Conservation (phyloP, 2,113 vertebrate genomes). For the Sclerurus mexicanus region DNA sequence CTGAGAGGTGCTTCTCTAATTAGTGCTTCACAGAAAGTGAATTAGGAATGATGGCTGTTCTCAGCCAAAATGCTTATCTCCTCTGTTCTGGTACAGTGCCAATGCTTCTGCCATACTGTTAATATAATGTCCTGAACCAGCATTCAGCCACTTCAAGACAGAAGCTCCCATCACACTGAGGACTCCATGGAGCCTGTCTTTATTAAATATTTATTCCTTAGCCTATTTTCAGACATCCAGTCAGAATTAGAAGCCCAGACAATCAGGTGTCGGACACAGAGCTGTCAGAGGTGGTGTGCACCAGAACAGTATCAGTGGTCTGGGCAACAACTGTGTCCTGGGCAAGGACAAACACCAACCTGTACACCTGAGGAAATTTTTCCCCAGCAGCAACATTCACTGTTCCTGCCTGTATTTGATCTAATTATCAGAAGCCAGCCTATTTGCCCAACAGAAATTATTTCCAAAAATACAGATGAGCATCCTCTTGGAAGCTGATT, state of each 20-base stretch:
- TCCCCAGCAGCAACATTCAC: background rate
- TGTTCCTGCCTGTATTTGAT: background rate
- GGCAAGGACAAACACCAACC: background rate
- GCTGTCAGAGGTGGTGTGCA: background rate
- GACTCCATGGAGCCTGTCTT: background rate
- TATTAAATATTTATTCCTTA: background rate
- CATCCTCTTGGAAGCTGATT: background rate
- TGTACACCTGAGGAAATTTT: background rate
- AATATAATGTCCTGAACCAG: background rate
- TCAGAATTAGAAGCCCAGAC: background rate
- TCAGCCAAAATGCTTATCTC: background rate
- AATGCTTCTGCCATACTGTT: background rate
- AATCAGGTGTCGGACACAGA: accelerated
- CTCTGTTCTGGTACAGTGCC: background rate
- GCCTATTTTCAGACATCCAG: background rate
- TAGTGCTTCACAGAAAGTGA: background rate
- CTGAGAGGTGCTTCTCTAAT: background rate
- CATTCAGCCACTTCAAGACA: background rate
- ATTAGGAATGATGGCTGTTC: background rate
- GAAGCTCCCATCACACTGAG: background rate
- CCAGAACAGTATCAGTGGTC: background rate
- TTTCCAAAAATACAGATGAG: background rate
- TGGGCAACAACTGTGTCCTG: background rate
- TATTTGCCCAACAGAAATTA: background rate
- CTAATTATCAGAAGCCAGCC: background rate